These are phyloP conservation scores for Aphis gossypii DNA, from an alignment of 1,140 invertebrate genomes.

Conservation along the genomic window DNA sequence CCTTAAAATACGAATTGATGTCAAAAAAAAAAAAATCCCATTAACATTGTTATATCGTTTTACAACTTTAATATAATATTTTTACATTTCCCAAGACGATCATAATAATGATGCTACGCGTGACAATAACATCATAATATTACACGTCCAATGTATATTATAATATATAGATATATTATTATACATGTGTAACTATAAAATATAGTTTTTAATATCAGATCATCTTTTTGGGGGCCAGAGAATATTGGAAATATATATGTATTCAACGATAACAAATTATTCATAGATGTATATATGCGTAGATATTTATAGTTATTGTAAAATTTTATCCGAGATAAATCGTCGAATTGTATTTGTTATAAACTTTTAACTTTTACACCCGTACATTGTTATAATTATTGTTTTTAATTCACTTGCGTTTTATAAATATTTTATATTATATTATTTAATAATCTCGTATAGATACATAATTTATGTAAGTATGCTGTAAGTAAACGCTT, in stretches of 20 bases:
- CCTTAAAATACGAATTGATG: neutral
- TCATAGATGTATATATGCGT: neutral
- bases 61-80: conserved; percentile 30
- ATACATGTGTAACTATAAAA: neutral
- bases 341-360: neutral
- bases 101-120: neutral
- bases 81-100: conserved; percentile 36
- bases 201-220: neutral
- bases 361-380: neutral
- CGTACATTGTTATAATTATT: too few species aligned
- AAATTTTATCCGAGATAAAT: neutral
- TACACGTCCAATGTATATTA: neutral
- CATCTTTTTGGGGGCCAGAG: neutral
- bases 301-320: neutral
- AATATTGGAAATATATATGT: neutral
- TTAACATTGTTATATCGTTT: conserved; percentile 14
- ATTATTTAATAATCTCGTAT: too few species aligned
- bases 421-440: too few species aligned
- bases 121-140: neutral
- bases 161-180: neutral
- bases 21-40: neutral
- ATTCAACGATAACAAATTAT: neutral
- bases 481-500: too few species aligned
- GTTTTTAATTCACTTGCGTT: neutral
- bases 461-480: too few species aligned